Percentiles rank a stretch among this genome's conserved stretches.
Conservation (phyloP, 1,140 invertebrate species). For the Galleria mellonella region DNA sequence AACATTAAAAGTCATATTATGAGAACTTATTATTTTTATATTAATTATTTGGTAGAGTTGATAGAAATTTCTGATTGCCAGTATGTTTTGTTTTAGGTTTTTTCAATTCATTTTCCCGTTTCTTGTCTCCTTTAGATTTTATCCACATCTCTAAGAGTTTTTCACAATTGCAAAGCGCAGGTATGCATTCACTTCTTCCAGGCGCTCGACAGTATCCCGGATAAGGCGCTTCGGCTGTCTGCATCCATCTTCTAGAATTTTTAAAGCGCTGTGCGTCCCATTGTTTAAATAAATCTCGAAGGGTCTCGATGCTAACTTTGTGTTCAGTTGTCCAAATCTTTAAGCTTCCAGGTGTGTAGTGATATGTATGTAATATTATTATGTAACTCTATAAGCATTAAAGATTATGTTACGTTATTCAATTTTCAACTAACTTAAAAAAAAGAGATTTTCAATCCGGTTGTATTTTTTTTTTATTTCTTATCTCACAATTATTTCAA, state of each 20-base stretch:
- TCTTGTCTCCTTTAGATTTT: slow-evolving; percentile 13
- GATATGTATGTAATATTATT: slow-evolving; percentile 37
- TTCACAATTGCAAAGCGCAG: slow-evolving; percentile 52
- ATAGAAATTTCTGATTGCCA: too few relatives aligned
- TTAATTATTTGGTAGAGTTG: too few relatives aligned
- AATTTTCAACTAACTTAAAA: too few relatives aligned
- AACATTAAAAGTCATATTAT: too few relatives aligned
- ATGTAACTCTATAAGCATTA: slow-evolving; percentile 24
- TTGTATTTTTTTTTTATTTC: too few relatives aligned
- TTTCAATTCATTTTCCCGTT: slow-evolving; percentile 1
- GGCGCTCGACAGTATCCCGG: slow-evolving; percentile 60
- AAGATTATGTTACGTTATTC: too few relatives aligned
- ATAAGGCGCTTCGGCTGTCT: slow-evolving; percentile 41
- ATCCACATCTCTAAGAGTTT: slow-evolving; percentile 41
- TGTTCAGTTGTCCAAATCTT: slow-evolving; percentile 17
- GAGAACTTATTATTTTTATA: too few relatives aligned
- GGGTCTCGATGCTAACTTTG: slow-evolving; percentile 14
- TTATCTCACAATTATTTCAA: too few relatives aligned
- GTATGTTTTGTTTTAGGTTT: too few relatives aligned
- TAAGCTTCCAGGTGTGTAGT: slow-evolving; percentile 34
- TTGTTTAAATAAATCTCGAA: slow-evolving; percentile 11
- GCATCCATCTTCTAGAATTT: slow-evolving; percentile 42
- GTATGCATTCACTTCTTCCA: slow-evolving; percentile 31
- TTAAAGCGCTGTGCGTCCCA: slow-evolving; percentile 1
- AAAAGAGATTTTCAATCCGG: too few relatives aligned